Evolutionary conservation across 92 coral and sea anemone genomes (phyloP).

Genomic region (Ricordea florida): DNA sequence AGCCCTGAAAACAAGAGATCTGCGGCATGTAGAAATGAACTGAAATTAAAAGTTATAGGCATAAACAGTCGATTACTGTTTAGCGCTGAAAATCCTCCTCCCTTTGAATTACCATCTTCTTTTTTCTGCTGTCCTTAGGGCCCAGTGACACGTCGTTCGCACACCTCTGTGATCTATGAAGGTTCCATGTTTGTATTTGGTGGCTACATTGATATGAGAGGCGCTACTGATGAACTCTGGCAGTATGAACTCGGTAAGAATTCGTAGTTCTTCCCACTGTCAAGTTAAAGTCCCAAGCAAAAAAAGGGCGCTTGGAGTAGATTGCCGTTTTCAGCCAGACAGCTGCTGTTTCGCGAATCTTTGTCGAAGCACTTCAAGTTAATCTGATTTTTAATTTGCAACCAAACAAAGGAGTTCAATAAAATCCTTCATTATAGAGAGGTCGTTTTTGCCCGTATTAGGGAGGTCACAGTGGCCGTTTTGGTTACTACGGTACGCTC

Average conservation of each 20-base stretch:
- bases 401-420: too few relatives aligned
- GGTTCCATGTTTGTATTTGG: conserved; percentile 91
- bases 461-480: too few relatives aligned
- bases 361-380: too few relatives aligned
- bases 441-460: too few relatives aligned
- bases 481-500: too few relatives aligned
- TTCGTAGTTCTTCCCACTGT: neutral
- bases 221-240: conserved; percentile 91
- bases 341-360: too few relatives aligned
- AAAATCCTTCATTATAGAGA: too few relatives aligned
- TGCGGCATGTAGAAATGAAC: too few relatives aligned
- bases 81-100: neutral
- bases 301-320: neutral
- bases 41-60: neutral
- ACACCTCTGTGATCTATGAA: conserved; percentile 80
- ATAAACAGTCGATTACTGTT: neutral
- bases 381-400: too few relatives aligned
- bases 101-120: neutral
- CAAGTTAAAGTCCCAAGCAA: neutral
- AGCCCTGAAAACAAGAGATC: too few relatives aligned
- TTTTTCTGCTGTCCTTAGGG: conserved; percentile 51
- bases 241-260: conserved; percentile 85
- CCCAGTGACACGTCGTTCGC: conserved; percentile 89
- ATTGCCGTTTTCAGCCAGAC: neutral
- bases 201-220: conserved; percentile 92